Evolutionary conservation across 2,113 vertebrate genomes (phyloP).

Genomic region (Tachysurus fulvidraco): DNA sequence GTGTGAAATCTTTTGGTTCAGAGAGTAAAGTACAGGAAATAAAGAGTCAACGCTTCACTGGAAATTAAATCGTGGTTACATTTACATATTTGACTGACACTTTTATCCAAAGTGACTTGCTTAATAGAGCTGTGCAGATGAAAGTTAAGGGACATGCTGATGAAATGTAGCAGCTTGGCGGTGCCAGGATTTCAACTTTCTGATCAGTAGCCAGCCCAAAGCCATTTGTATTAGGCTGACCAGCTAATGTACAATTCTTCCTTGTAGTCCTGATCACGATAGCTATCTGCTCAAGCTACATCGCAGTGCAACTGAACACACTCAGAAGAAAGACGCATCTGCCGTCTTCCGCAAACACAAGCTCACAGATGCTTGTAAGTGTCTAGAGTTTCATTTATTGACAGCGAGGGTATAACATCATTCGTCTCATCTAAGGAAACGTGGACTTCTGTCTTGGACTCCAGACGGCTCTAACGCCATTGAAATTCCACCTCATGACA

Average conservation of each 20-base stretch:
- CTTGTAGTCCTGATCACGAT: background rate
- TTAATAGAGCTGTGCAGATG: background rate
- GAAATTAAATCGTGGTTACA: background rate
- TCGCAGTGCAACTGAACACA: background rate
- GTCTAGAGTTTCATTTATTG: background rate
- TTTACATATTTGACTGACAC: background rate
- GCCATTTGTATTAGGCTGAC: background rate
- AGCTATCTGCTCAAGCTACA: background rate
- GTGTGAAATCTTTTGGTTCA: background rate
- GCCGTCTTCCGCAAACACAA: background rate
- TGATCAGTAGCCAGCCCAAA: background rate
- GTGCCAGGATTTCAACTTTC: background rate
- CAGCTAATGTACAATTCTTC: background rate
- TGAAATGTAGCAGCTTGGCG: background rate
- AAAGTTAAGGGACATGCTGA: background rate
- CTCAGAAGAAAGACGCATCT: background rate
- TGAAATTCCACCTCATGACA: background rate
- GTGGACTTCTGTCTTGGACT: background rate
- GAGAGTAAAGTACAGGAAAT: background rate
- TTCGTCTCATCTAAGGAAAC: background rate
- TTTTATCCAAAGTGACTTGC: background rate
- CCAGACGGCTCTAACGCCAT: background rate
- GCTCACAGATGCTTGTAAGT: background rate
- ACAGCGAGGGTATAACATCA: background rate
- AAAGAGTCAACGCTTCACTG: background rate